Percentiles rank a stretch among this genome's conserved stretches.
phyloP scores from a whole-genome alignment of 2,113 vertebrate species.

The Athene noctua region DNA sequence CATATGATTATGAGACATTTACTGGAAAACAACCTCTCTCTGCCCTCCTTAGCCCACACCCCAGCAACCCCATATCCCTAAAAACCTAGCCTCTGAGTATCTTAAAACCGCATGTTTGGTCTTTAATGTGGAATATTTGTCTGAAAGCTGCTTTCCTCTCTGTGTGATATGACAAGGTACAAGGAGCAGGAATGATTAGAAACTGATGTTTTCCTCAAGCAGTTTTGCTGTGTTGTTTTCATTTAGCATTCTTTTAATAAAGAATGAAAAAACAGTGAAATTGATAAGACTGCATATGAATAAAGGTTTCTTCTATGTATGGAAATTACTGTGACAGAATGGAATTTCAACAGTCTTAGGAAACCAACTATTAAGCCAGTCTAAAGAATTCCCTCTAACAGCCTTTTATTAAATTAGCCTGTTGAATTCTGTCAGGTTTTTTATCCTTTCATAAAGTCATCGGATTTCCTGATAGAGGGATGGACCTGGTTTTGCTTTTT shows the following conservation, averaged over 20 bases:
- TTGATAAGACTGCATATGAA: background rate
- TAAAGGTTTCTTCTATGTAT: background rate
- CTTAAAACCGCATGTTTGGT: background rate
- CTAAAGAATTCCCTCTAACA: background rate
- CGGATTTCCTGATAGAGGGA: background rate
- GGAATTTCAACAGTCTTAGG: constrained; percentile 10
- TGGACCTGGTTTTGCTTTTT: background rate
- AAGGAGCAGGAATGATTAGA: background rate
- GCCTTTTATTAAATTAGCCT: background rate
- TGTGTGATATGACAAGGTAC: background rate
- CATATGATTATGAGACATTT: background rate
- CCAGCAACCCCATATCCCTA: background rate
- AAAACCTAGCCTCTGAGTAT: background rate
- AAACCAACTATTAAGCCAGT: background rate
- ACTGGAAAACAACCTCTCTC: background rate
- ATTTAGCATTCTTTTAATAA: constrained; percentile 12
- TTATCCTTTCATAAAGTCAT: background rate
- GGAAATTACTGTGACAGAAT: constrained; percentile 23
- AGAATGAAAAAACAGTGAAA: constrained; percentile 13
- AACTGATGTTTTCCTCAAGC: background rate
- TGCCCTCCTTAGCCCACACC: background rate
- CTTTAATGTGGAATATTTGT: background rate
- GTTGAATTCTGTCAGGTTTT: background rate
- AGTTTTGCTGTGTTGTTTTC: constrained; percentile 6
- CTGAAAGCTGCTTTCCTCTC: background rate